Conservation (phyloP, 2,888 invertebrate genomes). For the Ectemnius cavifrons region DNA sequence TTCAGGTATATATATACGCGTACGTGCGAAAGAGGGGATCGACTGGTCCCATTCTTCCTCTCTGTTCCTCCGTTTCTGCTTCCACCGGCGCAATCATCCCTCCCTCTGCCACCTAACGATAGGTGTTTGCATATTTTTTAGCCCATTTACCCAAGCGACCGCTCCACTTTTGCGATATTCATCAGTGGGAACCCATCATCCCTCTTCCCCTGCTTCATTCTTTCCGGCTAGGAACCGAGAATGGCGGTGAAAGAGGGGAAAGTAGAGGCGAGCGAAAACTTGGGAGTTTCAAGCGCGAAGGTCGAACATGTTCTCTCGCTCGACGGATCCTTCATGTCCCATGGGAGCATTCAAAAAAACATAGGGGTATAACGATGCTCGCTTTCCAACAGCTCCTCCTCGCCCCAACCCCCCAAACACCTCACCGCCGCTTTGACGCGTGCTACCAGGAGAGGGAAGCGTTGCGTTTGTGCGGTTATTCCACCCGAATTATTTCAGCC, state of each 20-base stretch:
- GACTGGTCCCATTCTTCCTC: no score
- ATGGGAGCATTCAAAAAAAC: slow-evolving; percentile 3
- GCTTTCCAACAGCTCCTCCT: neutral
- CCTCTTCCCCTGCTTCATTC: neutral
- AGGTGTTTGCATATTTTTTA: slow-evolving; percentile 38
- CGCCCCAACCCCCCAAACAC: neutral
- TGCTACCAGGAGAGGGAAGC: no score
- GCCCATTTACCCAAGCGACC: slow-evolving; percentile 6
- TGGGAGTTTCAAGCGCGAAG: neutral
- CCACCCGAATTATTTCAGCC: slow-evolving; percentile 4
- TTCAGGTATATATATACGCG: no score
- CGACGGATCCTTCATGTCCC: neutral
- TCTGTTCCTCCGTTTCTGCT: no score
- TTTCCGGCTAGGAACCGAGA: neutral
- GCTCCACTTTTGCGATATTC: slow-evolving; percentile 19
- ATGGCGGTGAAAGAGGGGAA: no score
- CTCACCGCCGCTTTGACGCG: neutral
- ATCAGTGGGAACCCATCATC: neutral
- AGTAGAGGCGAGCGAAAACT: no score
- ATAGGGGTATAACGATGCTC: slow-evolving; percentile 5
- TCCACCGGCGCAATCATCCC: no score
- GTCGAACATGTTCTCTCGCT: neutral
- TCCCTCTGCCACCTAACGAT: no score
- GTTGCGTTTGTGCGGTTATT: neutral
- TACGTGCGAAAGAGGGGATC: no score